These are phyloP conservation scores for Falco concolor DNA, from an alignment of 2,797 vertebrate genomes.

Conservation along the genomic window DNA sequence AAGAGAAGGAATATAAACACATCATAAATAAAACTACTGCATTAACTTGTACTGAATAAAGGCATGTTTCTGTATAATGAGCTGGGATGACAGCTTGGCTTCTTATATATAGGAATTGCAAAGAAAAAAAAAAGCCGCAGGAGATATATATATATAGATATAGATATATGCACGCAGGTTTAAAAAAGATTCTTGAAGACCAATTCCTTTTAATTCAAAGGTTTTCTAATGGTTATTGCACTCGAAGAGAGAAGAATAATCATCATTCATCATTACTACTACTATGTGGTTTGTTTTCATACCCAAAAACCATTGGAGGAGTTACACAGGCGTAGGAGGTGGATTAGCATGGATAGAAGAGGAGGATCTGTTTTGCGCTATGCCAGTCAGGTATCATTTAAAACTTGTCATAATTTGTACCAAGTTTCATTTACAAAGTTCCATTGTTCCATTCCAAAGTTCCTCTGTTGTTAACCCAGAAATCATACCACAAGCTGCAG, in stretches of 20 bases:
- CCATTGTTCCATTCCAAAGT: not conserved
- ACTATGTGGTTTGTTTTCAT: not conserved
- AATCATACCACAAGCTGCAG: not conserved
- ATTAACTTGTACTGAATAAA: not conserved
- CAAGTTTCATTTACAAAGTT: not conserved
- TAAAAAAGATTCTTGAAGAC: not conserved
- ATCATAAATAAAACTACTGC: not conserved
- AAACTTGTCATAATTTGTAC: not conserved
- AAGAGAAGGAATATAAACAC: not conserved
- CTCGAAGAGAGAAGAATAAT: not conserved
- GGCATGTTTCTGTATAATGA: not conserved
- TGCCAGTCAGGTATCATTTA: not conserved
- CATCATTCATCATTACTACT: not conserved
- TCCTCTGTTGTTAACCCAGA: not conserved
- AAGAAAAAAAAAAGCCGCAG: not conserved
- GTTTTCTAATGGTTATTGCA: not conserved
- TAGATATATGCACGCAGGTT: not conserved
- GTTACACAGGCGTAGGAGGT: not conserved
- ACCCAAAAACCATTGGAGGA: not conserved
- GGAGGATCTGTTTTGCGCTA: not conserved
- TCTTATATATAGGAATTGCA: not conserved
- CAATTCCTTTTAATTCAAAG: not conserved
- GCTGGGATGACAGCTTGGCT: not conserved
- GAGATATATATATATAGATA: not conserved
- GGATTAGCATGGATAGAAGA: not conserved